Evolutionary conservation across 2,113 vertebrate genomes (phyloP).

Genomic region (Propithecus coquereli): DNA sequence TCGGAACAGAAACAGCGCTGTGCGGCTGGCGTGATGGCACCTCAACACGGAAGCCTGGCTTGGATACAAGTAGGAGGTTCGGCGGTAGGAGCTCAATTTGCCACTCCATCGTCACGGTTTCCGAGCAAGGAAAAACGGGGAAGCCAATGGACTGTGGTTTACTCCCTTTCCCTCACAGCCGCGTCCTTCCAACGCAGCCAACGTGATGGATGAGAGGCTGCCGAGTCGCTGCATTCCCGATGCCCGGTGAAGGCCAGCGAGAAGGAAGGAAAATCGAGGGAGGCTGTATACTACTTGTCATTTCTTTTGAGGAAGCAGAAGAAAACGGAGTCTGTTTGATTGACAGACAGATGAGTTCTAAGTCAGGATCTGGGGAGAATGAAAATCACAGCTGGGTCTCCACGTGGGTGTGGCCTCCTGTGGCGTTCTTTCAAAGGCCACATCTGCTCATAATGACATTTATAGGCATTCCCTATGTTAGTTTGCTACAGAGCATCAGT

Average conservation of each 20-base stretch:
- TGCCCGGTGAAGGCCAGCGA: not conserved
- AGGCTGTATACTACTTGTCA: not conserved
- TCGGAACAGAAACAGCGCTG: not conserved
- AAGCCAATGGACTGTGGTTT: not conserved
- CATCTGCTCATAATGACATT: not conserved
- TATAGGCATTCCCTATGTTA: not conserved
- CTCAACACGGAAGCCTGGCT: not conserved
- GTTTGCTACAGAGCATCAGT: not conserved
- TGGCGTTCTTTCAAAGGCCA: not conserved
- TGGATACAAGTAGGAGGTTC: not conserved
- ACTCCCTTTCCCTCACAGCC: not conserved
- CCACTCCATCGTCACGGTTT: not conserved
- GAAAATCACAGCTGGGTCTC: not conserved
- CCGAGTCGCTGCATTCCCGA: not conserved
- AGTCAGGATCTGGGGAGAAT: not conserved
- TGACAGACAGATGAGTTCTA: not conserved
- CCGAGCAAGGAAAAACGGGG: not conserved
- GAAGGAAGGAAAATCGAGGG: not conserved
- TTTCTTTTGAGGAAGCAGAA: not conserved
- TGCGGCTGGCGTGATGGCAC: not conserved
- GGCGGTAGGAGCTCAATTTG: not conserved
- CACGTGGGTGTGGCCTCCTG: rapidly evolving
- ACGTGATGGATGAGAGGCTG: not conserved
- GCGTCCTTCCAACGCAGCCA: not conserved
- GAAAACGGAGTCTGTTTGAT: not conserved